A percentile compares a stretch with the other conserved stretches of the same genome.
Evolutionary conservation across 2,113 vertebrate species (phyloP).

Genomic region (Oenanthe melanoleuca): DNA sequence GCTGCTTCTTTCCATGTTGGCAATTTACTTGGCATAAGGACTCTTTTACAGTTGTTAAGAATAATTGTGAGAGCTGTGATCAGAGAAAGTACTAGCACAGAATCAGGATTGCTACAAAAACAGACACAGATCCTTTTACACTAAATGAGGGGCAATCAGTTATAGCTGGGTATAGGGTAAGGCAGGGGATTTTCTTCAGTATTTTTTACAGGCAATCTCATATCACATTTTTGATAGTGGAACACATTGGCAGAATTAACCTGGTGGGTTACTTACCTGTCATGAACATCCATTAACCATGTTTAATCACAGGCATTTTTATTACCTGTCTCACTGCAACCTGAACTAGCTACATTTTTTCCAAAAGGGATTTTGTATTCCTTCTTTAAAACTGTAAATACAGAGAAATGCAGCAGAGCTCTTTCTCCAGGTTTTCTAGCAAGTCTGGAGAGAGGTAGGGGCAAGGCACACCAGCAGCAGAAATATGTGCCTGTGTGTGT

Average conservation of each 20-base stretch:
- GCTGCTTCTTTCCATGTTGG: neutral
- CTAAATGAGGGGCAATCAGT: neutral
- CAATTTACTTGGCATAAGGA: neutral
- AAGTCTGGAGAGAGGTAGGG: neutral
- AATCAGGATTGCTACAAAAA: conserved; percentile 4
- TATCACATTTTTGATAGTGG: conserved; percentile 21
- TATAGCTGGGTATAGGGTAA: neutral
- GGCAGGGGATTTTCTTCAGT: conserved; percentile 45
- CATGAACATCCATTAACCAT: conserved; percentile 21
- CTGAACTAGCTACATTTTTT: conserved; percentile 20
- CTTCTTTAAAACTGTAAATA: conserved; percentile 31
- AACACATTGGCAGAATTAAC: neutral
- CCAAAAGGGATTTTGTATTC: conserved; percentile 58
- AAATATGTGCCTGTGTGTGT: neutral
- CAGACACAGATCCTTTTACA: neutral
- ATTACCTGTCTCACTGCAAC: conserved; percentile 37
- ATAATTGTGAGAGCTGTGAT: conserved; percentile 3
- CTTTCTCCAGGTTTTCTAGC: neutral
- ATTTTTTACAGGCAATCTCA: conserved; percentile 48
- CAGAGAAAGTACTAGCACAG: conserved; percentile 7
- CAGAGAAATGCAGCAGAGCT: conserved; percentile 17
- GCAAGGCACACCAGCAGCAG: neutral
- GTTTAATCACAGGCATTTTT: conserved; percentile 59
- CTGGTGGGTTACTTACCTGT: conserved; percentile 35
- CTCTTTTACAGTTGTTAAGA: neutral